Base-by-base conservation (phyloP, 2,888 invertebrate genomes). In the Pilophorus perplexus region DNA sequence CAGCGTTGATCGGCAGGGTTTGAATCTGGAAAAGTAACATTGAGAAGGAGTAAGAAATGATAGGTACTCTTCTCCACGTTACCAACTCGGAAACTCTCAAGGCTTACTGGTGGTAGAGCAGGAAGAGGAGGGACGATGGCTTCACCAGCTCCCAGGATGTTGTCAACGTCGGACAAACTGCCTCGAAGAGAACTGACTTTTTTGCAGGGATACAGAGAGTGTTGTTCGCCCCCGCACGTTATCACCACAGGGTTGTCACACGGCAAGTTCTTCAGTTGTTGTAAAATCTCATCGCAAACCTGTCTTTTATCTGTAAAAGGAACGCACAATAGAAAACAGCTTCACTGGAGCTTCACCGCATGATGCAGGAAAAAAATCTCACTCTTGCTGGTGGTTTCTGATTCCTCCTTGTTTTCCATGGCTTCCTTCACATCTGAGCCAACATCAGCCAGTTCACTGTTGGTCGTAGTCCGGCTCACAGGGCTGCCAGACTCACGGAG, bases 231-330 rank as follows among this genome's bases (percentile, higher is more conserved):
- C 1, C 62, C 62, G 48, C 62, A 62, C 10, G 62, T 62, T 10
- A 62, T 18, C 8, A 62, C 50, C 33, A 62, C 37, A 2, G 62
- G 62, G 16, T 28, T 28, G 23, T 62, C 48, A 23, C 62, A 62
- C 2, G 62, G 62, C 2, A 62, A n/a, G 14, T 27, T 14, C n/a
- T 20, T 28, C 46, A 62, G 22, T 14, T 62, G 62, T 27, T 62
- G 16, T n/a, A 62, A 16, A 18, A 62, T 37, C 25, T 16, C 40
- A 37, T 28, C 20, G 25, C 62, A 62, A 10, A 62, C 37, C 37
- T 62, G 22, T 14, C 62, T 28, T 48, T 62, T 62, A 1, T 33
- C 62, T 62, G 48, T 38, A 38, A 38, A 14, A 23, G 14, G n/a
- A 23, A 22, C 20, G 10, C n/a, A 6, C 10, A 8, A 20, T 8